Conservation (phyloP, 2,113 vertebrate species). For the Lagenorhynchus albirostris region DNA sequence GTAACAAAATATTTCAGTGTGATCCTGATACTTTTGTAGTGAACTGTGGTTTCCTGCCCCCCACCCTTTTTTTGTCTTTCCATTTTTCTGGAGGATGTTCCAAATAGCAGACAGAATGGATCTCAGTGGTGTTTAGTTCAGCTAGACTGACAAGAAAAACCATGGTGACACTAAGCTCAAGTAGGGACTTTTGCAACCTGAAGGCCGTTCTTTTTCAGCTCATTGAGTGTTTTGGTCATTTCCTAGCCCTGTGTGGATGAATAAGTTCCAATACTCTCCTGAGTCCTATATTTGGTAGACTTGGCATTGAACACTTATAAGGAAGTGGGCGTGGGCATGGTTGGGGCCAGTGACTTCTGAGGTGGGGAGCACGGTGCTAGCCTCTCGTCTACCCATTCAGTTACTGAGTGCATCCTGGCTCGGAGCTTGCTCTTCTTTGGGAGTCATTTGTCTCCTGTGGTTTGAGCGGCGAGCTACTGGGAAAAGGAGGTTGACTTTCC, state of each 20-base stretch:
- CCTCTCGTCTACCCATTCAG: background rate
- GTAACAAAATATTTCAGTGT: background rate
- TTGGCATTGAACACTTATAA: background rate
- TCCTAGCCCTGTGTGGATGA: background rate
- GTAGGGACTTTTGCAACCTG: background rate
- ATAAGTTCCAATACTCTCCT: background rate
- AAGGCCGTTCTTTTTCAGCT: background rate
- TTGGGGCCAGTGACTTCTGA: background rate
- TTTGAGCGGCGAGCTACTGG: background rate
- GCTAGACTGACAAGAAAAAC: background rate
- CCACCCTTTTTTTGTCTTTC: background rate
- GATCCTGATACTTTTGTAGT: background rate
- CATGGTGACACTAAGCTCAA: background rate
- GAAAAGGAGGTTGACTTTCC: background rate
- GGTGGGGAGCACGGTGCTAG: background rate
- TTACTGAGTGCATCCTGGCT: background rate
- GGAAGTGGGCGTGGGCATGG: background rate
- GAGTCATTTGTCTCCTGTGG: background rate
- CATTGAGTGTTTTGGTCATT: background rate
- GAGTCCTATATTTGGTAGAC: background rate
- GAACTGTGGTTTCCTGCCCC: background rate
- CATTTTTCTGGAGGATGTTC: background rate
- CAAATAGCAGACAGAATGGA: background rate
- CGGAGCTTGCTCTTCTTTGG: background rate
- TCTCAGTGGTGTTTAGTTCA: background rate